Evolutionary conservation across 1,140 invertebrate genomes (phyloP).

Genomic region (Bilobella aurantiaca): DNA sequence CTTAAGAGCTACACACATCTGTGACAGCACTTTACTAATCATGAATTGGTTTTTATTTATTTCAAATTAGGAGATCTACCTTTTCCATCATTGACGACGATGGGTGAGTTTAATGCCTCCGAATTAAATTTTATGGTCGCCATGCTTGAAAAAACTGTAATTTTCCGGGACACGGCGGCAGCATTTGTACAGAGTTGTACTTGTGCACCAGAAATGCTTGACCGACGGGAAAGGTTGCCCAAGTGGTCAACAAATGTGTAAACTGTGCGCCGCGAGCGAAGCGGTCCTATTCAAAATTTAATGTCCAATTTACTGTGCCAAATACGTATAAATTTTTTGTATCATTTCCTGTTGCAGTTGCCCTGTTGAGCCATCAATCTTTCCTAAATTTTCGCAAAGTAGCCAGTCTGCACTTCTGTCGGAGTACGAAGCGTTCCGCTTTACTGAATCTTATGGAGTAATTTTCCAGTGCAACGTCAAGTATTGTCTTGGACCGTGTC

Average conservation of each 20-base stretch:
- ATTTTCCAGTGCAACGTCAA: constrained; percentile 97
- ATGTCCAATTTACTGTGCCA: constrained; percentile 8
- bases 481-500: constrained; percentile 87
- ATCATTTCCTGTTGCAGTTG: constrained; percentile 49
- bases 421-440: constrained; percentile 86
- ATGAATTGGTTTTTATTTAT: background rate
- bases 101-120: constrained; percentile 55
- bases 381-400: constrained; percentile 78
- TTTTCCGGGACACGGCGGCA: too few species aligned
- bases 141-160: too few species aligned
- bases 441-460: constrained; percentile 90
- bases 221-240: too few species aligned
- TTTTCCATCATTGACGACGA: constrained; percentile 93
- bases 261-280: too few species aligned
- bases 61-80: constrained; percentile 56
- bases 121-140: background rate
- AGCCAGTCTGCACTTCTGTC: constrained; percentile 74
- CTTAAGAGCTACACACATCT: background rate
- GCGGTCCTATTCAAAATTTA: too few species aligned
- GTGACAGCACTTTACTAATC: background rate
- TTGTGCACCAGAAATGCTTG: too few species aligned
- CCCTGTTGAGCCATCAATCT: constrained; percentile 83
- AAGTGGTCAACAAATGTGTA: too few species aligned
- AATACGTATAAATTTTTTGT: too few species aligned
- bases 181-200: too few species aligned